Evolutionary conservation across 1,140 invertebrate species (phyloP), one percentile per base, ranked within the genome.

Genomic region (Latrodectus geometricus): DNA sequence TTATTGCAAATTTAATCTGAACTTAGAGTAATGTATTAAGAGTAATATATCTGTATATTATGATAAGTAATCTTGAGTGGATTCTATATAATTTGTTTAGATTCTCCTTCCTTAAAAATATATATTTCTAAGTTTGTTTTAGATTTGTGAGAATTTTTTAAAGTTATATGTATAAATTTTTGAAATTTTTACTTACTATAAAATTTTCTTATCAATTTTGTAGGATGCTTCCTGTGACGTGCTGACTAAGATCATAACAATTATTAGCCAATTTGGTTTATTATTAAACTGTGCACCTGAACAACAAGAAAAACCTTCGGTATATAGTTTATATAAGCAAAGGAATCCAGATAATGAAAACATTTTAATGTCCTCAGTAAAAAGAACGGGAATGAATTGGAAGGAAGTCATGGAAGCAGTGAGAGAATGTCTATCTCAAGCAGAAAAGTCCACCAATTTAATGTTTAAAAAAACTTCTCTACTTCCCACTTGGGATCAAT

Each of bases 221-320:
- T 50, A 83, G 80, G 54, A 74, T 15, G 14, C 20, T 11, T n/a
- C 74, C 23, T 56, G 20, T 20, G 65, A 76, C 8, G n/a, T 52
- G 8, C 52, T 78, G 15, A 61, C 70, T 14, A 21, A 35, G 17
- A 20, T 56, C n/a, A 35, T 70, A 65, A 21, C 35, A 7, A 20
- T 35, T 61, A 4, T 78, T 14, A 52, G 56, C 9, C 49, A 78
- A 50, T 86, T 86, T 61, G 68, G 75, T 35, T 35, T 35, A 35
- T 35, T 35, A 5, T 35, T 86, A 52, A 15, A 86, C 7, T 77
- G 83, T 69, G 74, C 83, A 49, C 83, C 83, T 49, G 11, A 61
- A 61, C 17, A 11, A 5, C 17, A 49, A 50, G 48, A 72, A 54
- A 49, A 48, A 8, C 54, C 54, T 4, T 4, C 8, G 8, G 8